Evolutionary conservation across 2,888 invertebrate species (phyloP), one percentile per base, ranked within the genome.

Genomic region (Mimachlamys varia): DNA sequence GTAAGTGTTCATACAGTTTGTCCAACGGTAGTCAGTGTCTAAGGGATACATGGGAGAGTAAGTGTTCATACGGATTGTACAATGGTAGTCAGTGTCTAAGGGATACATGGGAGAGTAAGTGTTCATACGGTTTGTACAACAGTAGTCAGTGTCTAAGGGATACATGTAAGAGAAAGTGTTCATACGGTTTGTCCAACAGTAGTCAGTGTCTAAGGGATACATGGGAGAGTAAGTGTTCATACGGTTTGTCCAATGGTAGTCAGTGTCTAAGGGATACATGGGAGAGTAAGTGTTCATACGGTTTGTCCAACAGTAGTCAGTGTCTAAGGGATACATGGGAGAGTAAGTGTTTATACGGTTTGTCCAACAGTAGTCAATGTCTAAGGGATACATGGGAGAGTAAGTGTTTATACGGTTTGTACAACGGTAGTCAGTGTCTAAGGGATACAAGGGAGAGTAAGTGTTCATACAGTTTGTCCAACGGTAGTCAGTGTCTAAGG

Each of bases 401-500:
- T 97, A 96, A 95, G 97, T 97, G 87, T 27, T 87, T 1, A n/a
- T n/a, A n/a, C n/a, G n/a, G n/a, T n/a, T n/a, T n/a, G n/a, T n/a
- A n/a, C 19, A 4, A 55, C 17, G 55, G 50, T 12, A 50, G 50
- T 19, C 15, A 55, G 55, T 55, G 19, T 3, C 7, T 12, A 15
- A 12, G 50, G 7, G 7, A 15, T 44, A 15, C n/a, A 44, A 27
- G 4, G 12, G 4, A 27, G 15, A 38, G 17, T 15, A 87, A 49
- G 58, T 12, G 19, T n/a, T n/a, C n/a, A n/a, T n/a, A n/a, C n/a
- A n/a, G n/a, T n/a, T n/a, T n/a, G n/a, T n/a, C n/a, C n/a, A n/a
- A n/a, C n/a, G n/a, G n/a, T n/a, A n/a, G 98, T 99, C 99, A 0
- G 98, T 98, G 90, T 99, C 99, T 53, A 99, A 99, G 97, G 99